Percentiles rank a stretch among this genome's conserved stretches.
Evolutionary conservation across 2,888 invertebrate genomes (phyloP).

Genomic region (Leptopilina myrica): DNA sequence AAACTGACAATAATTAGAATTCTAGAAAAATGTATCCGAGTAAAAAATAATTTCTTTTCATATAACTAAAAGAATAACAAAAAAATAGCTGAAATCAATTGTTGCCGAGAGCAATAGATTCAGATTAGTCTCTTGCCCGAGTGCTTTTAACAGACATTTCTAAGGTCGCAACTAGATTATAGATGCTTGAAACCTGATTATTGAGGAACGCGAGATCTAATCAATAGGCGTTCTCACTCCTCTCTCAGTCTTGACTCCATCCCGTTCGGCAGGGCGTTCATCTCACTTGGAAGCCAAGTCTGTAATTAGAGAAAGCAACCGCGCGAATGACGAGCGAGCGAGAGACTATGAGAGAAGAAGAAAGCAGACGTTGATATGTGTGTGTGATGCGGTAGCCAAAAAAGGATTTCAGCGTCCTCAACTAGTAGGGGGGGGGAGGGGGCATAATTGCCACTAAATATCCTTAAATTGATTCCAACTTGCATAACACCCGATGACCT

Average conservation of each 20-base stretch:
- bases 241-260: background rate
- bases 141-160: background rate
- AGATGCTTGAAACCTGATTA: slow-evolving; percentile 25
- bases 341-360: background rate
- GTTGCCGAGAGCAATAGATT: background rate
- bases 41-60: too few relatives aligned
- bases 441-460: slow-evolving; percentile 17
- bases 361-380: background rate
- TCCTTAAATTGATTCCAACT: slow-evolving; percentile 18
- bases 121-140: background rate
- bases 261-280: background rate
- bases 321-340: slow-evolving; percentile 23
- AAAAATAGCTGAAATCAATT: too few relatives aligned
- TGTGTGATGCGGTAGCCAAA: slow-evolving; percentile 17
- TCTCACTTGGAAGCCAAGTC: slow-evolving; percentile 18
- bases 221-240: slow-evolving; percentile 27
- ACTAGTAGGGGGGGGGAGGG: background rate
- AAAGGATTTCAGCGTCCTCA: background rate
- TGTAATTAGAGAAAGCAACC: slow-evolving; percentile 27
- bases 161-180: slow-evolving; percentile 23
- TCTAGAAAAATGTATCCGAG: too few relatives aligned
- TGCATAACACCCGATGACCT: background rate
- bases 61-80: too few relatives aligned
- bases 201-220: slow-evolving; percentile 27
- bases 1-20: too few relatives aligned